Base-by-base conservation (phyloP, 2,888 invertebrate genomes). In the Hirudinaria manillensis region DNA sequence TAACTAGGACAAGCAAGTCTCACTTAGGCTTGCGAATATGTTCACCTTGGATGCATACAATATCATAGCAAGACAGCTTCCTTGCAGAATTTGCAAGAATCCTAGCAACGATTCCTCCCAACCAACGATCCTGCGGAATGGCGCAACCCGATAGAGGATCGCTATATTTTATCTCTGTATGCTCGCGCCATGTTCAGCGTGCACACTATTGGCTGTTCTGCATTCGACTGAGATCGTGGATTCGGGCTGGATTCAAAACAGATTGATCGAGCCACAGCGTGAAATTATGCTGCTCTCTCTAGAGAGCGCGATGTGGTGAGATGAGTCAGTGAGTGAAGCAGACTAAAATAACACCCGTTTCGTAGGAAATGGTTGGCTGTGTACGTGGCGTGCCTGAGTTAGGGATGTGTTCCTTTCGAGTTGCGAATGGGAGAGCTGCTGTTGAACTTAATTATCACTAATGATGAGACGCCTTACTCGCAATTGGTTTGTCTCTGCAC, bases 211-310 rank as follows among this genome's bases (percentile, higher is more conserved):
- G 19, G 61, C 61, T 61, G 61, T n/a, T 61, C 24, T 27, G 29
- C 61, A 61, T 24, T 29, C 29, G 61, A 68, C 68, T 36, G 34
- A 34, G 68, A 32, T 68, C 36, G 32, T 68, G 68, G 68, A 68
- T 68, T 68, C 68, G 32, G n/a, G 68, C 36, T 68, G 68, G 68
- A 68, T 68, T 68, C 68, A 68, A 68, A 68, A 68, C 68, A 68
- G 36, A 68, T 61, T 68, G 68, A 68, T 68, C 68, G 34, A 29
- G 68, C 68, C 32, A 34, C 68, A 34, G 36, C 36, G n/a, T n/a
- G n/a, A 68, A 34, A 68, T 68, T 34, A 36, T 68, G 36, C 61
- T 61, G 24, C 29, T n/a, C 61, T 61, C 61, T 27, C 24, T 61
- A 61, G 61, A 61, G 61, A 61, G 61, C 29, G 61, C n/a, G 61